These are phyloP conservation scores for Cataglyphis cursor DNA, from an alignment of 2,888 invertebrate genomes.

Conservation along the genomic window DNA sequence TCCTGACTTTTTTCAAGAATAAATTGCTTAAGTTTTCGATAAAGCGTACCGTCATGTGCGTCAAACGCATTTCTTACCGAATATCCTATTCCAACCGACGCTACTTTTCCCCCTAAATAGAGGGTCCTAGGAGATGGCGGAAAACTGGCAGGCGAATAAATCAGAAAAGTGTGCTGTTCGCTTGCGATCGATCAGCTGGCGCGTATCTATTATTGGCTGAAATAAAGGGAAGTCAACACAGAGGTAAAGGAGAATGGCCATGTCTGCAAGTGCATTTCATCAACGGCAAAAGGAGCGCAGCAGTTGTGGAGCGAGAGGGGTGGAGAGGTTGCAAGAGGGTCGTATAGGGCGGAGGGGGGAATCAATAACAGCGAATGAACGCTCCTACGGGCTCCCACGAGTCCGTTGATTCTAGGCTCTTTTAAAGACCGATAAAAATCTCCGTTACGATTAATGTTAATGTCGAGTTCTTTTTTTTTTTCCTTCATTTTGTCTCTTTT, in stretches of 20 bases:
- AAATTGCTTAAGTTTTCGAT: background rate
- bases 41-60: background rate
- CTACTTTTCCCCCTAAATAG: constrained; percentile 16
- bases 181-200: constrained; percentile 78
- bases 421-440: constrained; percentile 56
- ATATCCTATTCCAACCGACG: background rate
- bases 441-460: constrained; percentile 35
- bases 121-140: constrained; percentile 46
- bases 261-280: constrained; percentile 83
- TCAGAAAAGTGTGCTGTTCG: constrained; percentile 76
- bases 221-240: constrained; percentile 80
- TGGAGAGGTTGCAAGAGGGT: constrained; percentile 73
- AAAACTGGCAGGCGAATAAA: constrained; percentile 73
- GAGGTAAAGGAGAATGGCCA: constrained; percentile 71
- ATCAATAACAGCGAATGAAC: constrained; percentile 85
- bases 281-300: constrained; percentile 70
- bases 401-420: constrained; percentile 76
- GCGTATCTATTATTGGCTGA: constrained; percentile 82
- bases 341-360: constrained; percentile 73
- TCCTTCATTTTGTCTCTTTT: background rate
- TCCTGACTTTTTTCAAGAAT: constrained; percentile 1
- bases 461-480: constrained; percentile 19
- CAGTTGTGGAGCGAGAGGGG: constrained; percentile 15
- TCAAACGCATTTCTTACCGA: background rate
- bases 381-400: constrained; percentile 73